Evolutionary conservation across 1,140 invertebrate genomes (phyloP).

Genomic region (Pomphorhynchus laevis): DNA sequence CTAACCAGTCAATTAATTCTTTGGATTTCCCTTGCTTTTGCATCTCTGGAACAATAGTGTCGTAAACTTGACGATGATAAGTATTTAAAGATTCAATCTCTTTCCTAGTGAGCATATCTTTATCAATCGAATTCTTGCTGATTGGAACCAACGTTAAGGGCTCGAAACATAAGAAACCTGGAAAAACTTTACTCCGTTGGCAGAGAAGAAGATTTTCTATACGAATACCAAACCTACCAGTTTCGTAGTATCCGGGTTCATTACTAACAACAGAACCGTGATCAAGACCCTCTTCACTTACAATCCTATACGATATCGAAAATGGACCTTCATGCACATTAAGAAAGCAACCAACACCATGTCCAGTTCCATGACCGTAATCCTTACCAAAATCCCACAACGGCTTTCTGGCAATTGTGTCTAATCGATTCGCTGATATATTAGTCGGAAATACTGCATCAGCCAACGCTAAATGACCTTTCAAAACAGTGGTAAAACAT

Average conservation of each 20-base stretch:
- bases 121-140: conserved; percentile 44
- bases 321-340: conserved; percentile 59
- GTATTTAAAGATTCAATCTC: conserved; percentile 41
- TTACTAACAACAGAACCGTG: background rate
- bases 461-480: conserved; percentile 41
- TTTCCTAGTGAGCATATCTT: conserved; percentile 34
- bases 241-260: background rate
- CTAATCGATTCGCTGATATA: conserved; percentile 35
- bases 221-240: background rate
- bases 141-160: conserved; percentile 67
- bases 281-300: background rate
- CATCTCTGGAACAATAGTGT: too few species aligned
- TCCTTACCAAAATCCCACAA: conserved; percentile 67
- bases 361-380: conserved; percentile 76
- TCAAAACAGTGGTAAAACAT: conserved; percentile 48
- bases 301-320: conserved; percentile 1
- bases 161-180: too few species aligned
- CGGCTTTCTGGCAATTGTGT: conserved; percentile 40
- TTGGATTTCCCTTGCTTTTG: too few species aligned
- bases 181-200: too few species aligned
- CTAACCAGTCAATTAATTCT: too few species aligned
- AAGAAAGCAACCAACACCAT: conserved; percentile 65
- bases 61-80: too few species aligned
- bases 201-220: too few species aligned
- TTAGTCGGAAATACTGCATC: conserved; percentile 28